Evolutionary conservation across 1,140 invertebrate species (phyloP).

Genomic region (Maniola jurtina): DNA sequence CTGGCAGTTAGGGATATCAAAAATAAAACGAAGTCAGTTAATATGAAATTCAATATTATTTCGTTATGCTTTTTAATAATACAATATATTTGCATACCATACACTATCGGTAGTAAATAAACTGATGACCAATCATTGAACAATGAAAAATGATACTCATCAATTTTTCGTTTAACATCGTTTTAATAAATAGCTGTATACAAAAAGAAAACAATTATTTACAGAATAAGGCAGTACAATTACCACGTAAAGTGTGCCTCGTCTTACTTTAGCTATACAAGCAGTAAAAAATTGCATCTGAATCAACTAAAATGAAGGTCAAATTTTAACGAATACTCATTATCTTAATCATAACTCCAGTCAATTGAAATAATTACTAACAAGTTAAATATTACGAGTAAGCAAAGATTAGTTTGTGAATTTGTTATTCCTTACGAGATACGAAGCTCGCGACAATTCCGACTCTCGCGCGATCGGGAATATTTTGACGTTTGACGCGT

Average conservation of each 20-base stretch:
- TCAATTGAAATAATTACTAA: slow-evolving; percentile 72
- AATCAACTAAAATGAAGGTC: slow-evolving; percentile 62
- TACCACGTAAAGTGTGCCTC: slow-evolving; percentile 74
- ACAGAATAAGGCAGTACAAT: slow-evolving; percentile 76
- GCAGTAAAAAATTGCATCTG: slow-evolving; percentile 70
- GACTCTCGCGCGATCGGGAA: slow-evolving; percentile 13
- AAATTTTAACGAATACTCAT: slow-evolving; percentile 55
- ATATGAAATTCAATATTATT: slow-evolving; percentile 79
- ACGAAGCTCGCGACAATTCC: slow-evolving; percentile 15
- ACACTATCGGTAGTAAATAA: slow-evolving; percentile 76
- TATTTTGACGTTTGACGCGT: slow-evolving; percentile 39
- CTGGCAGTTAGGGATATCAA: background rate
- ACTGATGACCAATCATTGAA: slow-evolving; percentile 77
- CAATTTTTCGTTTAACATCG: slow-evolving; percentile 75
- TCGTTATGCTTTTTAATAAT: slow-evolving; percentile 78
- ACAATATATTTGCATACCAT: slow-evolving; percentile 77
- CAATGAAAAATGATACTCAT: slow-evolving; percentile 75
- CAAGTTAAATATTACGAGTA: slow-evolving; percentile 71
- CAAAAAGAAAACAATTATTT: slow-evolving; percentile 78
- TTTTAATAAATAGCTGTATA: slow-evolving; percentile 79
- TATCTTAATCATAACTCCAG: slow-evolving; percentile 64
- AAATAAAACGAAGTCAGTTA: slow-evolving; percentile 65
- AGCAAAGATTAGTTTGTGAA: slow-evolving; percentile 76
- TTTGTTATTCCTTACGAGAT: slow-evolving; percentile 58
- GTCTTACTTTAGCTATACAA: slow-evolving; percentile 76